Conservation (phyloP, 1,140 invertebrate species). For the Heterodera carotae region DNA sequence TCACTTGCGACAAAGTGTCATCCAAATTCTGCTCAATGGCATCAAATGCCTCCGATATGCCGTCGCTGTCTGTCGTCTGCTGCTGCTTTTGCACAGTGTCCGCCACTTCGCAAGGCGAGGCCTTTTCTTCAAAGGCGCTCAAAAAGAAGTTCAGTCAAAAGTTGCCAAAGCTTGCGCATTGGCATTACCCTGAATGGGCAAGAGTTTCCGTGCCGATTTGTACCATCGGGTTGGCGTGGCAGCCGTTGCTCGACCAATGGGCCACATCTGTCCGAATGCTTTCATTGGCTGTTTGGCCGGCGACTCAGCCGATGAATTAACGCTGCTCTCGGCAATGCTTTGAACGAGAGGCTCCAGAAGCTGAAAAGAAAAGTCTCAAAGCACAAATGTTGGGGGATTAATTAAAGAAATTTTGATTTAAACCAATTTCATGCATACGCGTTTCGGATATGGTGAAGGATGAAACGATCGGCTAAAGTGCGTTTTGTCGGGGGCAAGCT, state of each 20-base stretch:
- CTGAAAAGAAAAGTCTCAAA: not conserved
- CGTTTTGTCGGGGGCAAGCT: not conserved
- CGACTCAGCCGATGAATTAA: not conserved
- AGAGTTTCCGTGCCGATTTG: not conserved
- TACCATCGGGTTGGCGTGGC: not conserved
- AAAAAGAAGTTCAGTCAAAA: not conserved
- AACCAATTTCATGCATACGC: not conserved
- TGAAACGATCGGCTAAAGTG: not conserved
- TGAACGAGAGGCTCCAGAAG: not conserved
- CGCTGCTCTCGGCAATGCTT: not conserved
- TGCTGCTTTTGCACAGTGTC: not conserved
- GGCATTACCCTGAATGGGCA: not conserved
- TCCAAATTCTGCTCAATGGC: too few relatives aligned
- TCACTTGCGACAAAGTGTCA: too few relatives aligned
- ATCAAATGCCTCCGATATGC: not conserved
- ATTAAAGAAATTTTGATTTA: not conserved
- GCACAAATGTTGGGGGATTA: not conserved
- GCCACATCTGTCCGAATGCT: constrained; percentile 1
- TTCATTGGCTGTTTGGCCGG: constrained; percentile 2
- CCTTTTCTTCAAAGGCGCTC: not conserved
- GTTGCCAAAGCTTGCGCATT: too few relatives aligned
- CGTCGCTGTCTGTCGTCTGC: not conserved
- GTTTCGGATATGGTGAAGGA: constrained; percentile 3
- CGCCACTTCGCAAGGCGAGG: not conserved
- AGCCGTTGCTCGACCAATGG: not conserved